A percentile compares a stretch with the other conserved stretches of the same genome.
phyloP scores from a whole-genome alignment of 2,113 vertebrate genomes.

The Rafetus swinhoei region DNA sequence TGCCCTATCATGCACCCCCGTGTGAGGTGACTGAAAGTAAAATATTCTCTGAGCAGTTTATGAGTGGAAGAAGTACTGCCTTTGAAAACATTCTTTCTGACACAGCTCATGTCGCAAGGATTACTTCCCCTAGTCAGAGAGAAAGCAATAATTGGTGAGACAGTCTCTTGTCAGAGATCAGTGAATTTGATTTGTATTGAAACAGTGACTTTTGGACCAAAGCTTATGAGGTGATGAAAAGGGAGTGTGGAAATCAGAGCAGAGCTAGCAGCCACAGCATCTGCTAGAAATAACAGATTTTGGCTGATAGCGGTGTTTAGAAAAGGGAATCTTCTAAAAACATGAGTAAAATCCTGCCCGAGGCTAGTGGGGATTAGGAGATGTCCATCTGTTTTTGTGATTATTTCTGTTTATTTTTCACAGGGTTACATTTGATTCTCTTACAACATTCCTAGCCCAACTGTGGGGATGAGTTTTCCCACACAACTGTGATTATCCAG shows the following conservation, averaged over 20 bases:
- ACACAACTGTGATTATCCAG: background rate
- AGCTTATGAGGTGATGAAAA: constrained; percentile 2
- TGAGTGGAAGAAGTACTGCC: constrained; percentile 56
- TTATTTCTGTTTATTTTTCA: constrained; percentile 65
- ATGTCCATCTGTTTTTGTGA: constrained; percentile 69
- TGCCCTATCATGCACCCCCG: background rate
- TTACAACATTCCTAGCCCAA: background rate
- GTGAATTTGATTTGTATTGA: constrained; percentile 7
- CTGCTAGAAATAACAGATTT: constrained; percentile 33
- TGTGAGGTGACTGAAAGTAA: constrained; percentile 17
- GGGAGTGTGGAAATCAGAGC: background rate
- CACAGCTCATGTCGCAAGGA: constrained; percentile 26
- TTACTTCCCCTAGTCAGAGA: constrained; percentile 53
- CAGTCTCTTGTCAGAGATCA: constrained; percentile 2
- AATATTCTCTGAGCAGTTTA: background rate
- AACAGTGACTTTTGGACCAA: constrained; percentile 4
- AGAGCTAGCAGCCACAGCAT: background rate
- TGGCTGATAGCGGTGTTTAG: constrained; percentile 25
- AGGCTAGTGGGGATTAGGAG: constrained; percentile 52
- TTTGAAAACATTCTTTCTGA: constrained; percentile 51
- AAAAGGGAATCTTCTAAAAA: constrained; percentile 47
- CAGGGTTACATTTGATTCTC: constrained; percentile 30
- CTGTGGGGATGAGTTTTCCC: background rate
- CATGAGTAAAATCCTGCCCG: constrained; percentile 43
- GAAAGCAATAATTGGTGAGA: constrained; percentile 30